Conservation (phyloP, 2,113 vertebrate species). For the Upupa epops region DNA sequence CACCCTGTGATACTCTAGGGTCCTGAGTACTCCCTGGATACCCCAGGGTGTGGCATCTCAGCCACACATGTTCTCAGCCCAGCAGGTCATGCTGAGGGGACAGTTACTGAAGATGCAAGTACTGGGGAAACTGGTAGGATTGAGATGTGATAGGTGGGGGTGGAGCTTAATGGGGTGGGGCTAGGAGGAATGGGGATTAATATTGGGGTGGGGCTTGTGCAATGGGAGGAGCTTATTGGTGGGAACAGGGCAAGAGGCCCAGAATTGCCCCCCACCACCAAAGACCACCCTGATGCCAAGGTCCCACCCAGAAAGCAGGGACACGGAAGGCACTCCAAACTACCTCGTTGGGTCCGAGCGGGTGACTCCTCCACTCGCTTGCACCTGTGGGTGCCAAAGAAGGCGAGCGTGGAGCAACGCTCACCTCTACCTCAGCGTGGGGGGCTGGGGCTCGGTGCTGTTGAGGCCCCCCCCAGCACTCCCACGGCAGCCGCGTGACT, state of each 20-base stretch:
- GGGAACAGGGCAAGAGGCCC: neutral
- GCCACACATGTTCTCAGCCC: neutral
- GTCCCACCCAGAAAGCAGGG: neutral
- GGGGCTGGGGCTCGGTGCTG: rapidly evolving
- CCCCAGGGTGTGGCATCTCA: neutral
- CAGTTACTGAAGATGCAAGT: neutral
- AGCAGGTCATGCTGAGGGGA: neutral
- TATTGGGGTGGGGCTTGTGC: neutral
- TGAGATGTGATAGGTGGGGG: neutral
- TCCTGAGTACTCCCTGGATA: neutral
- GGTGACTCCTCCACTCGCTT: neutral
- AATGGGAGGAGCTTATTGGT: neutral
- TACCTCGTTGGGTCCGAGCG: conserved; percentile 17
- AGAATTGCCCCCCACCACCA: neutral
- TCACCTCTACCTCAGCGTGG: conserved; percentile 83
- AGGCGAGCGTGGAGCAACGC: conserved; percentile 58
- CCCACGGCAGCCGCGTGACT: rapidly evolving
- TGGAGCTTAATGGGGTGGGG: neutral
- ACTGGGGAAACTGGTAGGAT: neutral
- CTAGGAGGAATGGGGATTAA: neutral
- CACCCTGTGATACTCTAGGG: neutral
- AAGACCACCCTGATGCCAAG: neutral
- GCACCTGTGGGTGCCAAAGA: conserved; percentile 73
- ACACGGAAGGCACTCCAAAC: neutral
- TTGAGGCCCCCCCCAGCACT: neutral